Evolutionary conservation across 2,888 invertebrate genomes (phyloP), one percentile per base, ranked within the genome.

Genomic region (Biston betularia): DNA sequence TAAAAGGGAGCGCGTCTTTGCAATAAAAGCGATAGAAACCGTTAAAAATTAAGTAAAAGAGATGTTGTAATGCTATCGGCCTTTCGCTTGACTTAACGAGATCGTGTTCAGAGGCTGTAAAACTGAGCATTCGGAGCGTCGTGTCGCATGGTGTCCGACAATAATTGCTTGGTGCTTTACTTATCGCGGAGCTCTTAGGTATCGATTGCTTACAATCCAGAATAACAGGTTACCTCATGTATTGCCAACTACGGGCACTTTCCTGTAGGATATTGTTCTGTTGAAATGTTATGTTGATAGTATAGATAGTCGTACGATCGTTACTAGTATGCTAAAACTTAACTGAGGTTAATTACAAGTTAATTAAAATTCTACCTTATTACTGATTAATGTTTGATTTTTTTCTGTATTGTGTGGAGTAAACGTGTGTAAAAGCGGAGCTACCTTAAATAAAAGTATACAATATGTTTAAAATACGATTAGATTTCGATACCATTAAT

Each of bases 31-130:
- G 69, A 76, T 76, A 58, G 69, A 65, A 63, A 56, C 68, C 68
- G 73, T 78, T 77, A 79, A 73, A 79, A 76, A 75, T 63, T 67
- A 73, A 75, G 75, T 73, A 74, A 73, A 69, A 73, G 63, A 71
- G 68, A 75, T 75, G 74, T 44, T 71, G 61, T 72, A 79, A 77
- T 70, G 67, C 72, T 73, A 75, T 72, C 63, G 73, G 69, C 75
- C 74, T 79, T 83, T 84, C 80, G 78, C 78, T 73, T 67, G 70
- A 63, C 73, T 77, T 80, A 77, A 79, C 75, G 77, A 75, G 70
- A 73, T 81, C 79, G 79, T 80, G 77, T 81, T 79, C 73, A 61
- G 72, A 71, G 75, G 80, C 74, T 74, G 77, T 81, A 81, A 82
- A 82, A 79, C 74, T 67, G 69, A 75, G 71, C 72, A 73, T 74